Percentiles rank a stretch among this genome's conserved stretches.
phyloP scores from a whole-genome alignment of 2,888 invertebrate species.

The Mesorhabditis belari region DNA sequence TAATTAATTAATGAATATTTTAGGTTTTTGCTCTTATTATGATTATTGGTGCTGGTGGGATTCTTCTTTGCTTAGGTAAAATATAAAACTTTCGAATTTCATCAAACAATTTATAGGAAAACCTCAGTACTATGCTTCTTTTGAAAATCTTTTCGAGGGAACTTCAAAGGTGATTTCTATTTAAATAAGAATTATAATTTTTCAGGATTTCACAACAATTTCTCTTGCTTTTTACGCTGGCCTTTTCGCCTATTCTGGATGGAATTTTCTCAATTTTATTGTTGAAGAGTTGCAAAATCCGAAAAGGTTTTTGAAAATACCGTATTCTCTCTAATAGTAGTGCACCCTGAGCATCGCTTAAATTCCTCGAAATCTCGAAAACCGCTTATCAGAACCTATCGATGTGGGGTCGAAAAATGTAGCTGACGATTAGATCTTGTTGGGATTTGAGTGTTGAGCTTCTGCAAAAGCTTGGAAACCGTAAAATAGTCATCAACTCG shows the following conservation, averaged over 20 bases:
- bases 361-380: too few species aligned
- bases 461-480: too few species aligned
- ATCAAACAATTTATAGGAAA: conserved; percentile 67
- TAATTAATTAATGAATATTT: not conserved
- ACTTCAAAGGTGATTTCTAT: too few species aligned
- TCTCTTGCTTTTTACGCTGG: conserved; percentile 73
- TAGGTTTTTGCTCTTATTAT: conserved; percentile 70
- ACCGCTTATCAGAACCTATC: too few species aligned
- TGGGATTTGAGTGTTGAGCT: too few species aligned
- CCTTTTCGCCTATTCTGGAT: conserved; percentile 79
- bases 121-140: conserved; percentile 66
- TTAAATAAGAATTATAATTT: too few species aligned
- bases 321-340: too few species aligned
- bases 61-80: conserved; percentile 73
- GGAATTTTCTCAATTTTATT: conserved; percentile 98
- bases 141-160: conserved; percentile 74
- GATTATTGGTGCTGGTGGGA: conserved; percentile 84
- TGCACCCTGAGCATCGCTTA: too few species aligned
- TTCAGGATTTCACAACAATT: conserved; percentile 22
- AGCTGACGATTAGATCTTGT: too few species aligned
- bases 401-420: too few species aligned
- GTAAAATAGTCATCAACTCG: too few species aligned
- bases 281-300: conserved; percentile 97
- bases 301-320: too few species aligned
- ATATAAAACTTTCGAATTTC: not conserved